Evolutionary conservation across 1,140 invertebrate species (phyloP), one percentile per base, ranked within the genome.

Genomic region (Plodia interpunctella): DNA sequence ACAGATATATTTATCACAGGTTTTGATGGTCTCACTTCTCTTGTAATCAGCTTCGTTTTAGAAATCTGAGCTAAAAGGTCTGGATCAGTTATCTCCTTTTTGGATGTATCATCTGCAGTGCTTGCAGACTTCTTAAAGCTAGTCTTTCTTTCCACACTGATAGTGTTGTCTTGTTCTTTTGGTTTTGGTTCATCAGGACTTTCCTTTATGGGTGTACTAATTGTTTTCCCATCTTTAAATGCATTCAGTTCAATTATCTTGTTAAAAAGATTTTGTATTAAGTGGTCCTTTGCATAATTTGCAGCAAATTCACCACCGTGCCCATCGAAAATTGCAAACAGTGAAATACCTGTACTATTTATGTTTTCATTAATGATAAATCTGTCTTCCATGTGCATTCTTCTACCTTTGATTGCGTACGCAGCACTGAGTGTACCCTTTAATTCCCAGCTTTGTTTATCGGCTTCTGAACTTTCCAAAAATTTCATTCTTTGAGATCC

Each of bases 291-390:
- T 17, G 95, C 96, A 91, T 96, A 98, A 75, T 98, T 95, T 11
- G 96, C 97, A 55, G 97, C 96, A 92, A 97, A 97, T 89, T 98
- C 96, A 54, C 97, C 97, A 57, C 97, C 97, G 88, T 98, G 97
- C 0, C 97, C 97, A 91, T 98, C 97, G 87, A 98, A 98, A 57
- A 98, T 94, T 38, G 96, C 97, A 91, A 96, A 98, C 51, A 98
- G 90, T 1, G 95, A 94, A 55, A 97, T 94, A 20, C 93, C 94
- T 18, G 93, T 94, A 59, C 93, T 91, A 71, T 94, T 93, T 28
- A 95, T 93, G 74, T 96, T 94, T 78, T 94, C 92, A 62, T 95
- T 93, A 30, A 96, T 92, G 49, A 95, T 95, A 83, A 96, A 97
- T 68, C 97, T 92, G 87, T 98, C 97, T 92, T 98, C 97, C 97